Conservation (phyloP, 2,888 invertebrate genomes). For the Clivina fossor region DNA sequence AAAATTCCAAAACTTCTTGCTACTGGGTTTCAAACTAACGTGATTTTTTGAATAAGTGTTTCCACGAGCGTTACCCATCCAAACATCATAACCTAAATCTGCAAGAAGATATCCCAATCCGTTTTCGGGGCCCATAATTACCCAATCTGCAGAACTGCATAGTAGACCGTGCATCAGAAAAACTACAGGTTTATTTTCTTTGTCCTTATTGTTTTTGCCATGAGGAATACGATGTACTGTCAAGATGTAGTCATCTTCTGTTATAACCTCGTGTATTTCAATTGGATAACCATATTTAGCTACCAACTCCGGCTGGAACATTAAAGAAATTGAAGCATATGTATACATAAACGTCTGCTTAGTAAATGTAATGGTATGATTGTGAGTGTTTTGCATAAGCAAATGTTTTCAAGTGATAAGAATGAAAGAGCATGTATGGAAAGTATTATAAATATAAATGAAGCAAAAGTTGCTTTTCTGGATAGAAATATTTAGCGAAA, state of each 20-base stretch:
- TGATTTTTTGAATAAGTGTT: slow-evolving; percentile 61
- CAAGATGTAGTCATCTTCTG: slow-evolving; percentile 61
- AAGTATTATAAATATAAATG: neutral
- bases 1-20: slow-evolving; percentile 50
- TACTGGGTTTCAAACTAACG: slow-evolving; percentile 44
- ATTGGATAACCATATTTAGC: slow-evolving; percentile 51
- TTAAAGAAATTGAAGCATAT: neutral
- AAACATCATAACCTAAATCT: slow-evolving; percentile 55
- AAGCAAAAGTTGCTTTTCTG: no score
- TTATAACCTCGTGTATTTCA: slow-evolving; percentile 52
- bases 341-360: neutral
- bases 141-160: slow-evolving; percentile 58
- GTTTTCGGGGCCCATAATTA: slow-evolving; percentile 55
- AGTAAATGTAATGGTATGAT: no score
- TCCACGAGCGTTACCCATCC: slow-evolving; percentile 63
- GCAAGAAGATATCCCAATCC: slow-evolving; percentile 57
- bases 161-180: slow-evolving; percentile 59
- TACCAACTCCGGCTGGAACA: slow-evolving; percentile 52
- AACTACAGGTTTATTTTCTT: slow-evolving; percentile 46
- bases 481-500: no score
- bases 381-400: no score
- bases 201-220: slow-evolving; percentile 45
- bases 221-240: slow-evolving; percentile 59
- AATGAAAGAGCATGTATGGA: neutral
- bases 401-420: no score